These are phyloP conservation scores for Drosophila tani DNA, from an alignment of 1,140 invertebrate species.

Conservation along the genomic window DNA sequence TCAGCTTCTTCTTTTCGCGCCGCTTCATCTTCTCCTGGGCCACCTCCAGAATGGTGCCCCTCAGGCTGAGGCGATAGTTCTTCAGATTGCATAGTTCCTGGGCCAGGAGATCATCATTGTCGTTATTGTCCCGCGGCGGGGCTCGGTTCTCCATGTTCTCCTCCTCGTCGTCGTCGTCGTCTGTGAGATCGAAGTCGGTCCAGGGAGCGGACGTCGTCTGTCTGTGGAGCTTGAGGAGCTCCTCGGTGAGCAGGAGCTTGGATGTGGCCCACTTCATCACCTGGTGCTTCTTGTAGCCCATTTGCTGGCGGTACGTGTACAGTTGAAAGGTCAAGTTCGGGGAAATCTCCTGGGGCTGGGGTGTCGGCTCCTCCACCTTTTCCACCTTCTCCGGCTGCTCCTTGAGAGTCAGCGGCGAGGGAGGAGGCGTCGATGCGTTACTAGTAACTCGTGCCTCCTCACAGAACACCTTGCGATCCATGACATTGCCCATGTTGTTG, in stretches of 20 bases:
- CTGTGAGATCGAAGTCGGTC: slow-evolving; percentile 44
- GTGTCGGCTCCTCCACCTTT: neutral
- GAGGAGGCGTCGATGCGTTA: neutral
- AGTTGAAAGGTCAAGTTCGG: slow-evolving; percentile 54
- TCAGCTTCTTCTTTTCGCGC: slow-evolving; percentile 60
- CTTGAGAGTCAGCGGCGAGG: neutral
- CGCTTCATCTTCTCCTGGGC: slow-evolving; percentile 63
- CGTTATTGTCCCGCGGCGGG: slow-evolving; percentile 12
- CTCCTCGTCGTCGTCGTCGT: slow-evolving; percentile 65
- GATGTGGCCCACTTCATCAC: slow-evolving; percentile 70
- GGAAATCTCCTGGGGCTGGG: neutral
- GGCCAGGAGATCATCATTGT: neutral
- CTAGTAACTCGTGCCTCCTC: slow-evolving; percentile 26
- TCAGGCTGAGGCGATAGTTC: slow-evolving; percentile 53
- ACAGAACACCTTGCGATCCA: slow-evolving; percentile 41
- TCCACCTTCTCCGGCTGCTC: slow-evolving; percentile 10
- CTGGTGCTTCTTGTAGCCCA: slow-evolving; percentile 58
- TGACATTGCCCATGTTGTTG: slow-evolving; percentile 56
- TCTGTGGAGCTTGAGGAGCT: slow-evolving; percentile 59
- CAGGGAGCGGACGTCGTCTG: slow-evolving; percentile 30
- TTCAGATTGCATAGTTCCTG: slow-evolving; percentile 39
- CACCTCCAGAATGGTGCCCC: slow-evolving; percentile 55
- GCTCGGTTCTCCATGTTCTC: slow-evolving; percentile 45
- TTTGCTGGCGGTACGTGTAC: slow-evolving; percentile 68
- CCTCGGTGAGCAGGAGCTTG: slow-evolving; percentile 70